Percentiles rank a stretch among this genome's conserved stretches.
These are phyloP conservation scores for Podarcis lilfordi DNA, from an alignment of 2,797 vertebrate species.

Conservation along the genomic window DNA sequence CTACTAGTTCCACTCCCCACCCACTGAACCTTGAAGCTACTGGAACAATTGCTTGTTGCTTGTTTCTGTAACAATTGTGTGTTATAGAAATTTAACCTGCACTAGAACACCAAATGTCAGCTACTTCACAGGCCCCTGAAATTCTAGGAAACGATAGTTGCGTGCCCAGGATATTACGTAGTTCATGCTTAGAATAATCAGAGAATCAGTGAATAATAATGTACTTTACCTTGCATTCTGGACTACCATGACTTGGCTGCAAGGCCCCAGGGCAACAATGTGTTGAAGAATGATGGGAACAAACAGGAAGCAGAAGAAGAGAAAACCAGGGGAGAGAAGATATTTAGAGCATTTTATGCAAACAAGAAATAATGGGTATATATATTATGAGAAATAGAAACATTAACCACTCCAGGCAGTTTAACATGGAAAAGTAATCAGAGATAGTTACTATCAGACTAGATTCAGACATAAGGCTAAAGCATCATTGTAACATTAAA, in stretches of 20 bases:
- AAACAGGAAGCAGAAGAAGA: slow-evolving; percentile 74
- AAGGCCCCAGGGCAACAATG: slow-evolving; percentile 81
- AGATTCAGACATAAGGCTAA: not conserved
- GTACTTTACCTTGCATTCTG: slow-evolving; percentile 99
- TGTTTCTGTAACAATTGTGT: no score
- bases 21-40: not conserved
- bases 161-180: not conserved
- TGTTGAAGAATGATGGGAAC: slow-evolving; percentile 68
- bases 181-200: slow-evolving; percentile 11
- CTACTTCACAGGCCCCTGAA: not conserved
- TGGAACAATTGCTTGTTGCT: not conserved
- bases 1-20: not conserved
- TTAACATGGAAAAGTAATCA: not conserved
- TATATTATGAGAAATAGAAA: slow-evolving; percentile 38
- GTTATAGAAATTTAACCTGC: not conserved
- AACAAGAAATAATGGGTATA: slow-evolving; percentile 32
- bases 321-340: slow-evolving; percentile 67
- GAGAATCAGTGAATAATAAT: slow-evolving; percentile 70
- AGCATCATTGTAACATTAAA: not conserved
- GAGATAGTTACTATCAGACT: not conserved
- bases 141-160: slow-evolving; percentile 7
- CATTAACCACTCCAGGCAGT: slow-evolving; percentile 25
- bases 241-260: slow-evolving; percentile 99
- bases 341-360: slow-evolving; percentile 46
- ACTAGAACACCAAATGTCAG: not conserved